These are phyloP conservation scores for Stegastes partitus DNA, from an alignment of 2,113 vertebrate genomes.

Conservation along the genomic window DNA sequence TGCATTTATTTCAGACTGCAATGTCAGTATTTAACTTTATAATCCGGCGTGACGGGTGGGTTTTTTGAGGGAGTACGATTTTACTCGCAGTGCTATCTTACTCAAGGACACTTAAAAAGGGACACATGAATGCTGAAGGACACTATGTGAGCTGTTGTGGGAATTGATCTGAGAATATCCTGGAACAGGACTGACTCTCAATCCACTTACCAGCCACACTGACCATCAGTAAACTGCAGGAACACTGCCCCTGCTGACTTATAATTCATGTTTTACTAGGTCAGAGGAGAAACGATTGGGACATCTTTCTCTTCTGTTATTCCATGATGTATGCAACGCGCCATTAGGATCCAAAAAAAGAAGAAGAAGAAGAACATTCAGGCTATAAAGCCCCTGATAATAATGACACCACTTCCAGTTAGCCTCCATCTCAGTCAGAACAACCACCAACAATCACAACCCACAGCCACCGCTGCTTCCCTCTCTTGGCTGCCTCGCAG, in stretches of 20 bases:
- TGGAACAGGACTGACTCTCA: neutral
- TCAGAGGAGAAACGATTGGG: conserved; percentile 35
- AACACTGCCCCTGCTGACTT: conserved; percentile 13
- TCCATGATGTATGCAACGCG: conserved; percentile 15
- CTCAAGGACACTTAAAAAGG: conserved; percentile 21
- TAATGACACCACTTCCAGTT: conserved; percentile 43
- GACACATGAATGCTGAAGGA: conserved; percentile 29
- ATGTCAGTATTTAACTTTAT: neutral
- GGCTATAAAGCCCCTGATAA: conserved; percentile 19
- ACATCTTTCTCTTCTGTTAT: neutral
- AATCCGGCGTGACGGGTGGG: neutral
- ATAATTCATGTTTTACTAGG: conserved; percentile 59
- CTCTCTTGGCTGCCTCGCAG: conserved; percentile 51
- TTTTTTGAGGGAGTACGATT: neutral
- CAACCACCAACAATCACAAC: conserved; percentile 42
- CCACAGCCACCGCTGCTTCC: conserved; percentile 34
- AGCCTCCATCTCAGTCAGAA: conserved; percentile 54
- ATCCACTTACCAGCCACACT: neutral
- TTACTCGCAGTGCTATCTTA: neutral
- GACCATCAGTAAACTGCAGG: conserved; percentile 21
- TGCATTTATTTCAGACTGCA: neutral
- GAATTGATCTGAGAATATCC: neutral
- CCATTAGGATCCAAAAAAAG: no score
- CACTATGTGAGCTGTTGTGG: conserved; percentile 22
- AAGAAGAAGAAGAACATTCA: conserved; percentile 27